Conservation (phyloP, 2,888 invertebrate genomes). For the Glaucopsyche alexis region DNA sequence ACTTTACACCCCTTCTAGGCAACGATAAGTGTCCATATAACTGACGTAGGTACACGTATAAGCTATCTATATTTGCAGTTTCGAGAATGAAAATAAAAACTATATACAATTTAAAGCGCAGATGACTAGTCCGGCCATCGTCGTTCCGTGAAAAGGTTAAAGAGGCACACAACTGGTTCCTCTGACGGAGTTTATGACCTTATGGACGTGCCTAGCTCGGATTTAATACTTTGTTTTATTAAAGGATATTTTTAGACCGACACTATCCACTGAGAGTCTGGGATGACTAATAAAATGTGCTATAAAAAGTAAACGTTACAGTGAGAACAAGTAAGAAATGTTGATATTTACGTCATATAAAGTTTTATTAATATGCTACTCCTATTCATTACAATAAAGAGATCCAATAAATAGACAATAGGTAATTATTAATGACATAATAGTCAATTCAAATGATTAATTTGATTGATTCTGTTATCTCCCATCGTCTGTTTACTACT, state of each 20-base stretch:
- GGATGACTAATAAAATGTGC: neutral
- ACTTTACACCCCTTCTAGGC: too few species aligned
- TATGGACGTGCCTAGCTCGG: neutral
- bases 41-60: too few species aligned
- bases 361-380: too few species aligned
- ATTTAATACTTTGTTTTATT: neutral
- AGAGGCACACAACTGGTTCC: conserved; percentile 23
- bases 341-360: neutral
- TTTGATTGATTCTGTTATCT: neutral
- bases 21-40: too few species aligned
- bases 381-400: neutral
- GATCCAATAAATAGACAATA: neutral
- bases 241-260: conserved; percentile 6
- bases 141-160: conserved; percentile 20
- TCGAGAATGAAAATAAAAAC: too few species aligned
- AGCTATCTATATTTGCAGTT: too few species aligned
- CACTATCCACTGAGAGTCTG: neutral
- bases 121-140: conserved; percentile 11
- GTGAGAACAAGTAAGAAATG: neutral
- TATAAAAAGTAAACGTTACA: neutral
- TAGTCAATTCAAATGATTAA: neutral
- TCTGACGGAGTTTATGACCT: neutral
- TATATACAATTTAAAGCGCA: conserved; percentile 12
- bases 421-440: neutral
- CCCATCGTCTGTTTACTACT: neutral